Conservation (phyloP, 2,113 vertebrate genomes). For the Willisornis vidua region DNA sequence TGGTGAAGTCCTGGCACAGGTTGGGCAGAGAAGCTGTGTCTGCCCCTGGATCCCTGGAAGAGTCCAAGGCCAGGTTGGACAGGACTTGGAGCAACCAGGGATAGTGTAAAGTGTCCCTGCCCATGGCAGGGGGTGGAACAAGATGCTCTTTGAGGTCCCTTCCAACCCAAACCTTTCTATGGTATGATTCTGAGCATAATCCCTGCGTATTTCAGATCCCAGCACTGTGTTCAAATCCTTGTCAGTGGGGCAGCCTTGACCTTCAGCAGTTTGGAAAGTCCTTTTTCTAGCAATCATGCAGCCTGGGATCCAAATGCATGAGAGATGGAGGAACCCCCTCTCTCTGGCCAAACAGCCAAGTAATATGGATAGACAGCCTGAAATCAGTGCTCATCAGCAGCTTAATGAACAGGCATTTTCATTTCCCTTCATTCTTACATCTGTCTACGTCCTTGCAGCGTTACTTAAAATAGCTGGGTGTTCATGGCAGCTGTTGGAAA, state of each 20-base stretch:
- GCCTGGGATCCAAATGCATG: rapidly evolving
- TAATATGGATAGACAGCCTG: rapidly evolving
- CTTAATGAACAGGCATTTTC: background rate
- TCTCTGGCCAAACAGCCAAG: background rate
- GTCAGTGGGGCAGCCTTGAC: background rate
- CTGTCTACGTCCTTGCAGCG: rapidly evolving
- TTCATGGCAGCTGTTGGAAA: background rate
- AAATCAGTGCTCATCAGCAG: background rate
- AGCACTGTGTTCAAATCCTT: rapidly evolving
- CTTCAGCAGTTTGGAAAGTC: background rate
- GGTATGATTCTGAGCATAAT: background rate
- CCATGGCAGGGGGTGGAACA: rapidly evolving
- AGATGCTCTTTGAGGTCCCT: background rate
- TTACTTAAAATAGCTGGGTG: background rate
- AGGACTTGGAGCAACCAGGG: rapidly evolving
- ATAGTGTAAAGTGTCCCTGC: background rate
- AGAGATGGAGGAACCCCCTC: background rate
- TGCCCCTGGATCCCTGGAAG: background rate
- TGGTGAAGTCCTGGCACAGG: background rate
- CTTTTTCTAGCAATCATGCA: background rate
- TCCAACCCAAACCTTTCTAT: background rate
- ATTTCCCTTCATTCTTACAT: background rate
- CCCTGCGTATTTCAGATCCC: background rate
- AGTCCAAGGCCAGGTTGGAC: rapidly evolving
- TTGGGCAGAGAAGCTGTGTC: background rate